A percentile compares a stretch with the other conserved stretches of the same genome.
Evolutionary conservation across 1,140 invertebrate species (phyloP).

Genomic region (Caenorhabditis latens): DNA sequence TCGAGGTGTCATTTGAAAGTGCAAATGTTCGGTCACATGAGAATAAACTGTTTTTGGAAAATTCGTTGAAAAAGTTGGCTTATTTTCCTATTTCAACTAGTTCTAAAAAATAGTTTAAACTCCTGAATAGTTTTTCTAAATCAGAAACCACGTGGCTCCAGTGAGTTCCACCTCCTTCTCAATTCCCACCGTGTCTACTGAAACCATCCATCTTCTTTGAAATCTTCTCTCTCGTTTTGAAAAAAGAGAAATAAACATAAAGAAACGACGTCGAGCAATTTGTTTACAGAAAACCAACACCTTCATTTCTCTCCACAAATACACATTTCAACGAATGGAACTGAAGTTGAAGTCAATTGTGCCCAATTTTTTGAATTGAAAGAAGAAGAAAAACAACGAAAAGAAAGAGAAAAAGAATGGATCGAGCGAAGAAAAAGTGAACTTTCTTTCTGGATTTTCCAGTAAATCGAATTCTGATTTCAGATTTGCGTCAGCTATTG

Average conservation of each 20-base stretch:
- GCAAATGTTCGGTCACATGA: no score
- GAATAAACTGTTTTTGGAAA: no score
- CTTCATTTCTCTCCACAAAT: neutral
- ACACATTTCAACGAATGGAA: constrained; percentile 14
- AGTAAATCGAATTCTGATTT: neutral
- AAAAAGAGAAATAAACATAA: neutral
- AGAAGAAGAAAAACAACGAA: neutral
- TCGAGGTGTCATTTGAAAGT: no score
- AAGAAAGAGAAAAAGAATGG: neutral
- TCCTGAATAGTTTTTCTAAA: no score
- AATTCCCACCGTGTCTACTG: neutral
- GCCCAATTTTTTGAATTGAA: neutral
- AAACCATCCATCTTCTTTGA: neutral
- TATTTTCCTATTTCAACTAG: no score
- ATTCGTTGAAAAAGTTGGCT: no score
- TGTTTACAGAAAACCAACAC: constrained; percentile 30
- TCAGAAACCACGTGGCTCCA: no score
- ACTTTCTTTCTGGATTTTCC: neutral
- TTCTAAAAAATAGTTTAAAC: no score
- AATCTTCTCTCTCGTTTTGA: no score
- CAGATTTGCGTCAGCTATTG: constrained; percentile 71
- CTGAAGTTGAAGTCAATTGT: neutral
- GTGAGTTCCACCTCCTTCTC: no score
- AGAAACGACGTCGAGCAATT: neutral
- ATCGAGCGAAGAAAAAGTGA: constrained; percentile 48